Conservation (phyloP, 2,888 invertebrate species). For the Achlya flavicornis region DNA sequence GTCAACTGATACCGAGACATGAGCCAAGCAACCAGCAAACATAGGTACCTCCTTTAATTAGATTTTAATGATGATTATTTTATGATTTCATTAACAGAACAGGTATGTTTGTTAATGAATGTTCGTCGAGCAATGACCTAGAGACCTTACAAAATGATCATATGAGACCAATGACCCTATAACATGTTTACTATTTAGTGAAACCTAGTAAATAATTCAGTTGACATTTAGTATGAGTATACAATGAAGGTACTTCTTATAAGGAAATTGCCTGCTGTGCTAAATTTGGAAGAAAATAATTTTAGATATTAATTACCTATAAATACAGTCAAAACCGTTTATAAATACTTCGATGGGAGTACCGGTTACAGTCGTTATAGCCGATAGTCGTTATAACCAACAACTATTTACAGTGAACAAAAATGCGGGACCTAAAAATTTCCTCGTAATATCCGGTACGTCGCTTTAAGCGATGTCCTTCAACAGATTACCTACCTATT, state of each 20-base stretch:
- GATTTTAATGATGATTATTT: slow-evolving; percentile 1
- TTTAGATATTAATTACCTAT: too few species aligned
- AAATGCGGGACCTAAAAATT: too few species aligned
- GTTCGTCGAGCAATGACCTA: slow-evolving; percentile 24
- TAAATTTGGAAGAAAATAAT: too few species aligned
- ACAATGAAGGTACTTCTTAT: background rate
- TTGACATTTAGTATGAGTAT: background rate
- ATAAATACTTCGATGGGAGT: too few species aligned
- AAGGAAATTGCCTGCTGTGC: background rate
- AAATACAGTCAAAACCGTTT: too few species aligned
- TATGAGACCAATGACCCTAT: slow-evolving; percentile 2
- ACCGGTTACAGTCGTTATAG: too few species aligned
- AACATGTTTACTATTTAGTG: background rate
- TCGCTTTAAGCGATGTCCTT: too few species aligned
- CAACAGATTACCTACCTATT: too few species aligned
- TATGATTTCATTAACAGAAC: slow-evolving; percentile 11
- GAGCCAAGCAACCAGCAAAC: background rate
- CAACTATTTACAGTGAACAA: too few species aligned
- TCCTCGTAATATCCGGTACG: too few species aligned
- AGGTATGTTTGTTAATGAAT: slow-evolving; percentile 13
- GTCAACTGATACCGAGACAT: too few species aligned
- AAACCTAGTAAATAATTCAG: background rate
- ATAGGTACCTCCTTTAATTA: background rate
- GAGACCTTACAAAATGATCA: slow-evolving; percentile 24
- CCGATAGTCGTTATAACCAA: too few species aligned